A percentile compares a stretch with the other conserved stretches of the same genome.
phyloP scores from a whole-genome alignment of 2,888 invertebrate species.

The Tachystola acroxantha region DNA sequence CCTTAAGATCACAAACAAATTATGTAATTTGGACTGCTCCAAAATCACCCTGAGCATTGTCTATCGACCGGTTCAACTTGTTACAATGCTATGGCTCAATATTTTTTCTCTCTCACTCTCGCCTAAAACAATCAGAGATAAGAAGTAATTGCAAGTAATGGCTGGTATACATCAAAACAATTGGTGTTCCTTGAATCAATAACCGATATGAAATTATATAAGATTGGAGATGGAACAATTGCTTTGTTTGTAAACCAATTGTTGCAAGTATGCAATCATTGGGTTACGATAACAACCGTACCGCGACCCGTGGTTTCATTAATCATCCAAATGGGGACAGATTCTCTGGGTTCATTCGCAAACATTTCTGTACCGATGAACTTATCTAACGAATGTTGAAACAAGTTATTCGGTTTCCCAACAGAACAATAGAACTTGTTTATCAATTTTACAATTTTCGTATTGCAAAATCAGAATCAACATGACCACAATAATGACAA shows the following conservation, averaged over 20 bases:
- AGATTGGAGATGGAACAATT: slow-evolving; percentile 34
- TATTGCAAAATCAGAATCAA: slow-evolving; percentile 5
- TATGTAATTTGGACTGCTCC: slow-evolving; percentile 38
- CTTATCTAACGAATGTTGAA: slow-evolving; percentile 14
- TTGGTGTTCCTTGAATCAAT: slow-evolving; percentile 32
- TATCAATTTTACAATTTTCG: slow-evolving; percentile 9
- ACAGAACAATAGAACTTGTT: slow-evolving; percentile 10
- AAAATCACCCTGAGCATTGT: slow-evolving; percentile 35
- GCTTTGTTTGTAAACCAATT: slow-evolving; percentile 29
- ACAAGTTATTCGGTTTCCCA: slow-evolving; percentile 14
- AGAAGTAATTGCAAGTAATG: slow-evolving; percentile 41
- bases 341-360: slow-evolving; percentile 14
- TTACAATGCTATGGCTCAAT: slow-evolving; percentile 22
- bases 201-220: slow-evolving; percentile 39
- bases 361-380: slow-evolving; percentile 21
- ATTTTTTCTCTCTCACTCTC: slow-evolving; percentile 21
- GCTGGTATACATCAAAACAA: slow-evolving; percentile 34
- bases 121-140: slow-evolving; percentile 41
- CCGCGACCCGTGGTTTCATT: slow-evolving; percentile 44
- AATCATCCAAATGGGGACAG: slow-evolving; percentile 50
- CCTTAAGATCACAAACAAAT: slow-evolving; percentile 32
- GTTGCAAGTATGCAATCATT: slow-evolving; percentile 33
- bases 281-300: slow-evolving; percentile 25
- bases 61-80: slow-evolving; percentile 32
- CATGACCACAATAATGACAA: background rate